phyloP scores from a whole-genome alignment of 2,797 vertebrate genomes.

The Myiothlypis coronata region DNA sequence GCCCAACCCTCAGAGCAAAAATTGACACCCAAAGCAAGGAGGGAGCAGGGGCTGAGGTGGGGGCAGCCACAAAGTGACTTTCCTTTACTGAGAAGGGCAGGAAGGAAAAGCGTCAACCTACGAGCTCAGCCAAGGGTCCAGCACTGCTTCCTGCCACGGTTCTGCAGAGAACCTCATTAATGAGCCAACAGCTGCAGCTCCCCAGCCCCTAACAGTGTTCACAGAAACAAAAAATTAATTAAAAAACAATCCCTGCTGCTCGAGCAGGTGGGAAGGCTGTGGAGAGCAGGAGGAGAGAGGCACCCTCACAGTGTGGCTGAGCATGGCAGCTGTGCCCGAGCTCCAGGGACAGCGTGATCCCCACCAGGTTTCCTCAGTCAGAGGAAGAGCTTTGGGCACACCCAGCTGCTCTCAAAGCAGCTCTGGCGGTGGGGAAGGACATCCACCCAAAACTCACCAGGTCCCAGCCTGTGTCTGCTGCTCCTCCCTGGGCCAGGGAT shows the following conservation, averaged over 20 bases:
- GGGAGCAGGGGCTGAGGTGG: background rate
- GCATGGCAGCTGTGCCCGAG: fast-evolving
- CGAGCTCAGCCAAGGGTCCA: background rate
- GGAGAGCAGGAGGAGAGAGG: background rate
- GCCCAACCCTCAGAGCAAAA: background rate
- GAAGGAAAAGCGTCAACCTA: slow-evolving; percentile 44
- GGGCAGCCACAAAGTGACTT: background rate
- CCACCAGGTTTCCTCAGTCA: fast-evolving
- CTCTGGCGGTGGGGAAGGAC: background rate
- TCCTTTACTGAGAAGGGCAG: background rate
- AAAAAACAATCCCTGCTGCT: background rate
- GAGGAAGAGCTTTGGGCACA: slow-evolving; percentile 1
- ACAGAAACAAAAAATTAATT: background rate
- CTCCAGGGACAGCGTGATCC: background rate
- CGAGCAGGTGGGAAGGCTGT: background rate
- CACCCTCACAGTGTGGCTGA: fast-evolving
- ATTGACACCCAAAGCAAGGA: background rate
- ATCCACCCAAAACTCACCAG: background rate
- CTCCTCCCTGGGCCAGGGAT: background rate
- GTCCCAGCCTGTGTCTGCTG: background rate
- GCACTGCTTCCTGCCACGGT: background rate
- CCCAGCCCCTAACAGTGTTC: background rate
- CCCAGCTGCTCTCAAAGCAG: background rate
- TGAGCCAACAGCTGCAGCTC: background rate
- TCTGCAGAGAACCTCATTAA: background rate